A percentile compares a stretch with the other conserved stretches of the same genome.
Conservation (phyloP, 2,888 invertebrate species). For the Brachypalpus laphriformis region DNA sequence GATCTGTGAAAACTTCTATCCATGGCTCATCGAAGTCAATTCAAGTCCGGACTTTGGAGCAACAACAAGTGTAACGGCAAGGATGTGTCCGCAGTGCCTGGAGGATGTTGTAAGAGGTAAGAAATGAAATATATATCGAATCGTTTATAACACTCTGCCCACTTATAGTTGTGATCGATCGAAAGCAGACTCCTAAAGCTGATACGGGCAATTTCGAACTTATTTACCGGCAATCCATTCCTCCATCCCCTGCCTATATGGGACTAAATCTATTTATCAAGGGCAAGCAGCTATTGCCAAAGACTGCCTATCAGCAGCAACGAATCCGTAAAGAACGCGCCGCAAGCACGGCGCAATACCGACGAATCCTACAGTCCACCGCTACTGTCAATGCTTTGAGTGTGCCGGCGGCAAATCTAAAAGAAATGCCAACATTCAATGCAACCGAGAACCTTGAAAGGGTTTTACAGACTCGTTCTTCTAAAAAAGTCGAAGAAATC, state of each 20-base stretch:
- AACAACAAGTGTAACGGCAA: slow-evolving; percentile 94
- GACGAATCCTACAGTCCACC: slow-evolving; percentile 56
- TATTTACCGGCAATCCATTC: slow-evolving; percentile 90
- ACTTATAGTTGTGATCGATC: slow-evolving; percentile 90
- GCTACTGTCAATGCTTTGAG: slow-evolving; percentile 62
- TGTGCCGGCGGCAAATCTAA: slow-evolving; percentile 76
- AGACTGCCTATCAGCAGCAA: slow-evolving; percentile 75
- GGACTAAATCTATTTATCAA: slow-evolving; percentile 84
- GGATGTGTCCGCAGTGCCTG: slow-evolving; percentile 93
- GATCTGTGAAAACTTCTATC: slow-evolving; percentile 92
- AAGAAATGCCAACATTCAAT: slow-evolving; percentile 81
- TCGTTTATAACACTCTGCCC: not conserved
- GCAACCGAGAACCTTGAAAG: slow-evolving; percentile 81
- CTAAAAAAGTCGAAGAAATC: slow-evolving; percentile 30
- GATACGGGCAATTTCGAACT: slow-evolving; percentile 92
- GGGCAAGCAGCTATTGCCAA: slow-evolving; percentile 81
- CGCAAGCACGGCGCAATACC: slow-evolving; percentile 75
- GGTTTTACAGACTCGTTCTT: slow-evolving; percentile 27
- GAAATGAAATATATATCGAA: not conserved
- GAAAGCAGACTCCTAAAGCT: slow-evolving; percentile 87
- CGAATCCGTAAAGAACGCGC: slow-evolving; percentile 78
- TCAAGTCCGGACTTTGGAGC: slow-evolving; percentile 95
- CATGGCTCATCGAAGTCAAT: slow-evolving; percentile 97
- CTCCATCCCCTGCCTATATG: slow-evolving; percentile 91
- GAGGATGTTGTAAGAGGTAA: slow-evolving; percentile 96